Percentiles rank a stretch among this genome's conserved stretches.
phyloP scores from a whole-genome alignment of 2,113 vertebrate species.

The Vulpes ferrilata region DNA sequence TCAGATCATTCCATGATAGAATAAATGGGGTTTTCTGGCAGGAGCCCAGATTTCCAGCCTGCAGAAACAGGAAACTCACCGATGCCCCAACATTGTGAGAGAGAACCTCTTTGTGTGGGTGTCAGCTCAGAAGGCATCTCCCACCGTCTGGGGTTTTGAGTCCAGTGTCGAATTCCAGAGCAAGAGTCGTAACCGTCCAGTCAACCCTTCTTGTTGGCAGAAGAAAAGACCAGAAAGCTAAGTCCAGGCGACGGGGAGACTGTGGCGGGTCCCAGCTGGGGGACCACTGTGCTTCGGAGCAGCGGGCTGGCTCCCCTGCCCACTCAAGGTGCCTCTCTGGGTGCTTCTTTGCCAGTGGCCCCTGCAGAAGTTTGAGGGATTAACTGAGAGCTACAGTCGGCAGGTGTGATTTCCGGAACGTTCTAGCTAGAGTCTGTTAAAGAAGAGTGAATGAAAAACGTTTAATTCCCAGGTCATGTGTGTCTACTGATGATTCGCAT shows the following conservation, averaged over 20 bases:
- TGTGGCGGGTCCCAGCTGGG: background rate
- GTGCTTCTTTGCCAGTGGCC: background rate
- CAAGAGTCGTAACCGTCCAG: background rate
- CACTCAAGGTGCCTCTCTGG: background rate
- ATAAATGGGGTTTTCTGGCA: background rate
- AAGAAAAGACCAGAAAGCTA: background rate
- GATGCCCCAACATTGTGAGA: background rate
- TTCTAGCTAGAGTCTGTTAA: background rate
- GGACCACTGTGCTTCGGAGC: background rate
- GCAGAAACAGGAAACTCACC: background rate
- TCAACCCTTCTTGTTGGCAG: background rate
- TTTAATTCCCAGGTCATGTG: background rate
- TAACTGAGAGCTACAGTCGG: background rate
- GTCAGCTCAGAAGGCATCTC: background rate
- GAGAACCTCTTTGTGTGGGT: background rate
- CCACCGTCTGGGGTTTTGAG: background rate
- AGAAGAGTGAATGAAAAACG: background rate
- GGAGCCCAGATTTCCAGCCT: background rate
- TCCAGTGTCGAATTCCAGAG: background rate
- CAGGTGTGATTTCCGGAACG: conserved; percentile 26
- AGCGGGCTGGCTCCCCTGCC: background rate
- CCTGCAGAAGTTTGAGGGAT: background rate
- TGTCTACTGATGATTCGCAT: background rate
- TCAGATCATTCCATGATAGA: background rate
- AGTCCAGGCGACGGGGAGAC: background rate